Evolutionary conservation across 2,888 invertebrate species (phyloP).

Genomic region (Philereme vetulata): DNA sequence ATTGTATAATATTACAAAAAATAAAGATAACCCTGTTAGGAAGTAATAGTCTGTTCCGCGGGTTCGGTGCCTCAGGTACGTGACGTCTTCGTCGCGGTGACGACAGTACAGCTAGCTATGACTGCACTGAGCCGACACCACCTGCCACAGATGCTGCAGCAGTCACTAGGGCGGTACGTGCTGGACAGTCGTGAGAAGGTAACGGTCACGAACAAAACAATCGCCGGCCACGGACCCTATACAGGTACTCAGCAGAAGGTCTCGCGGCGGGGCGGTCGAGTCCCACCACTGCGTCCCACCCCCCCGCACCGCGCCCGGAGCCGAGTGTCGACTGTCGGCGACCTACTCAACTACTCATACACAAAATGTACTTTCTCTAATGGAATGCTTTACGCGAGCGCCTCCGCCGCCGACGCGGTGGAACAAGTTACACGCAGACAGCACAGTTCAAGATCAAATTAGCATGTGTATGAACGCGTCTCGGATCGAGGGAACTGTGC

Average conservation of each 20-base stretch:
- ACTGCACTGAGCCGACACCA: slow-evolving; percentile 1
- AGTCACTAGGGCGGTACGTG: slow-evolving; percentile 1
- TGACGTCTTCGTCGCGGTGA: neutral
- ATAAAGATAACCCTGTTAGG: too few relatives aligned
- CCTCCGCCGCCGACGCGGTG: slow-evolving; percentile 2
- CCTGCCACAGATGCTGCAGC: slow-evolving; percentile 5
- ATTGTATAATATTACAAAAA: too few relatives aligned
- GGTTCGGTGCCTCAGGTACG: neutral
- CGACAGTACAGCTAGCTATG: neutral
- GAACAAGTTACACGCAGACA: neutral
- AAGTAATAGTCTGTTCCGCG: too few relatives aligned
- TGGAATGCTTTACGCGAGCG: slow-evolving; percentile 18
- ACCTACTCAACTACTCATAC: slow-evolving; percentile 21
- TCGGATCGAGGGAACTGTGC: neutral
- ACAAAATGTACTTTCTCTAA: slow-evolving; percentile 30
- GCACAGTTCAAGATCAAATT: too few relatives aligned
- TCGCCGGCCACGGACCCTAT: slow-evolving; percentile 21
- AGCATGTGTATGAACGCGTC: neutral
- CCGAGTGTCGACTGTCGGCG: slow-evolving; percentile 8
- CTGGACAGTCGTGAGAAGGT: slow-evolving; percentile 20
- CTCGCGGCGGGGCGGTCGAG: neutral
- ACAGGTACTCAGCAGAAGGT: slow-evolving; percentile 1
- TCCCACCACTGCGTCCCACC: neutral
- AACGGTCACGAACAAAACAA: slow-evolving; percentile 31
- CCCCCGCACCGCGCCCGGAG: neutral